These are phyloP conservation scores for Drosophila sp. DNA, from an alignment of 1,140 invertebrate genomes.

Conservation along the genomic window DNA sequence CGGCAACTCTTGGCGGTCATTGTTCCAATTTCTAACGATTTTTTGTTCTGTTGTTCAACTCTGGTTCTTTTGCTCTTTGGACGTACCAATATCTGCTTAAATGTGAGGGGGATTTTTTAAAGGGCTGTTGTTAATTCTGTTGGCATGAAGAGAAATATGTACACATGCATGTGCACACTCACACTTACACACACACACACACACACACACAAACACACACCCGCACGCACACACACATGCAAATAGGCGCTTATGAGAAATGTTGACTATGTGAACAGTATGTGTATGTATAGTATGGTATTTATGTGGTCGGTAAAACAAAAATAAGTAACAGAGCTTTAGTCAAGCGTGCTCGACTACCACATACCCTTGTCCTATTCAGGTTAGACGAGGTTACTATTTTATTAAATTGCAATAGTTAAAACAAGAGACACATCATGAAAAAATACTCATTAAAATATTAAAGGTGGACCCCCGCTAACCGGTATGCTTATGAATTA, in stretches of 20 bases:
- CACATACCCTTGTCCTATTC: no score
- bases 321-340: constrained; percentile 37
- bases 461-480: no score
- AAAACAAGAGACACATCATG: no score
- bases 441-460: no score
- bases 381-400: no score
- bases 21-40: constrained; percentile 79
- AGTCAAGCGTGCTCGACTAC: no score
- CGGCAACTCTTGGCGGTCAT: constrained; percentile 74
- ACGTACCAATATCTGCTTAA: constrained; percentile 14
- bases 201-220: no score
- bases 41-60: constrained; percentile 47
- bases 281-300: constrained; percentile 12
- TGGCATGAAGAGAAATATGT: constrained; percentile 63
- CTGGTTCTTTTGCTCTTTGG: constrained; percentile 18
- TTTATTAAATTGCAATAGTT: no score
- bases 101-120: no score
- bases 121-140: constrained; percentile 80
- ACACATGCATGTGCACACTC: constrained; percentile 48
- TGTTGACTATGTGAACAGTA: constrained; percentile 26
- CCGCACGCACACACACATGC: constrained; percentile 49
- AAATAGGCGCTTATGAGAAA: constrained; percentile 26
- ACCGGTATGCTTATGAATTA: no score
- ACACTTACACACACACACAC: constrained; percentile 32
- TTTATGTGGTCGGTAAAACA: constrained; percentile 44